Base-by-base conservation (phyloP, 2,113 vertebrate species). In the Pedionomus torquatus region DNA sequence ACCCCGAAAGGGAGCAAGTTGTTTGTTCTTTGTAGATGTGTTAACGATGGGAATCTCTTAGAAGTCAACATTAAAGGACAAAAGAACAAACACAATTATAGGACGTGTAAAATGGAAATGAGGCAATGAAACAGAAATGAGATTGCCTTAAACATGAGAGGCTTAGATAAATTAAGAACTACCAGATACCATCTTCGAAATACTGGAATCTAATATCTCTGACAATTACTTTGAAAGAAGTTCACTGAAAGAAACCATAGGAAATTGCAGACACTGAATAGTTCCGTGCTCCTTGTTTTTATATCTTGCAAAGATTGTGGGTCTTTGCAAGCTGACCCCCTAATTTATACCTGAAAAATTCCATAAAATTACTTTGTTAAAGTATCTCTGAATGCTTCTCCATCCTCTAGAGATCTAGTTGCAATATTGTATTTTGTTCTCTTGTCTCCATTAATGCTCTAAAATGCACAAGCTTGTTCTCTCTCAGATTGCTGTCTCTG, bases 21-120 rank as follows among this genome's bases (percentile, higher is more conserved):
- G 57, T 78, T 95, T 91, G 79, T 64, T 94, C 91, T 87, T 61
- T 61, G 69, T 83, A 69, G 90, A 83, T 74, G 87, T 88, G 92
- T 94, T 96, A 94, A 95, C 76, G 93, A 95, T 86, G 90, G 51
- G 75, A 81, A 55, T 90, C 71, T 86, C 83, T 95, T 31, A 93
- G 83, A 93, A 95, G 79, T 68, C 87, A 86, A 9, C 88, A 92
- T 92, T 74, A 91, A 94, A 96, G 95, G 92, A 92, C 84, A 80
- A 74, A 90, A 94, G 89, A 87, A 90, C 86, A 51, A 95, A 92
- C 60, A 39, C 93, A 90, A 89, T 96, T 90, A 83, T 88, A 83
- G 49, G 51, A 96, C 68, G 90, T 93, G 92, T 96, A 86, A 96
- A 95, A 93, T 96, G 87, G 90, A 92, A 95, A 95, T 96, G 70